These are phyloP conservation scores for Rhimphoctona megacephalus DNA, from an alignment of 2,888 invertebrate species.

Conservation along the genomic window DNA sequence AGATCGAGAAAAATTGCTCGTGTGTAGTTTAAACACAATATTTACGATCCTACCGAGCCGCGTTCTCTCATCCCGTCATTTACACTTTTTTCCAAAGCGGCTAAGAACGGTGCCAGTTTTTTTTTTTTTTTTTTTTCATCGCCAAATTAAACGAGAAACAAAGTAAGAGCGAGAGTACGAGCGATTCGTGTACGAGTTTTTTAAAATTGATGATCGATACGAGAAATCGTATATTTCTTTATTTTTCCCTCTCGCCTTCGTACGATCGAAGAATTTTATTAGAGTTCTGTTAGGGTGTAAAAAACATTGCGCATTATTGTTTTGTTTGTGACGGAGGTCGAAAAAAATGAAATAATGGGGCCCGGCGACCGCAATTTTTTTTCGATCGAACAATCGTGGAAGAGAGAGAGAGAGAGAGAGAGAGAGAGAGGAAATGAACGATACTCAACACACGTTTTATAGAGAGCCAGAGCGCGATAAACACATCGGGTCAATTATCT, in stretches of 20 bases:
- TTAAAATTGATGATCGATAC: not conserved
- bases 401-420: not conserved
- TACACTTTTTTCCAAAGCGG: not conserved
- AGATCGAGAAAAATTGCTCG: slow-evolving; percentile 38
- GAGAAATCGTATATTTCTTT: not conserved
- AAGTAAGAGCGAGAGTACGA: not conserved
- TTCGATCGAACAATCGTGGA: slow-evolving; percentile 1
- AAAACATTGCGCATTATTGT: slow-evolving; percentile 28
- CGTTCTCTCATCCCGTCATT: slow-evolving; percentile 46
- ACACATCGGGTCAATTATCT: slow-evolving; percentile 70
- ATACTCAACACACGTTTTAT: slow-evolving; percentile 27
- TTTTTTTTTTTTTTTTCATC: slow-evolving; percentile 61
- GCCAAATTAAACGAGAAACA: slow-evolving; percentile 55
- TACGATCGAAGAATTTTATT: slow-evolving; percentile 12
- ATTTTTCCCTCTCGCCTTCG: slow-evolving; percentile 5
- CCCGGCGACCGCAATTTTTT: slow-evolving; percentile 43
- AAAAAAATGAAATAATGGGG: slow-evolving; percentile 48
- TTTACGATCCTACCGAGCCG: slow-evolving; percentile 35
- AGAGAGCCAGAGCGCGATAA: slow-evolving; percentile 45
- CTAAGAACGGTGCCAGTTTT: slow-evolving; percentile 59
- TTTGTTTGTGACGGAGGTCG: slow-evolving; percentile 9
- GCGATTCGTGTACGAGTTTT: not conserved
- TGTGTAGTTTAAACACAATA: slow-evolving; percentile 27
- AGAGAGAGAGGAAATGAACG: not conserved
- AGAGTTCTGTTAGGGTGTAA: slow-evolving; percentile 13